phyloP scores from a whole-genome alignment of 2,888 invertebrate genomes.

The Caenorhabditis imperialis region DNA sequence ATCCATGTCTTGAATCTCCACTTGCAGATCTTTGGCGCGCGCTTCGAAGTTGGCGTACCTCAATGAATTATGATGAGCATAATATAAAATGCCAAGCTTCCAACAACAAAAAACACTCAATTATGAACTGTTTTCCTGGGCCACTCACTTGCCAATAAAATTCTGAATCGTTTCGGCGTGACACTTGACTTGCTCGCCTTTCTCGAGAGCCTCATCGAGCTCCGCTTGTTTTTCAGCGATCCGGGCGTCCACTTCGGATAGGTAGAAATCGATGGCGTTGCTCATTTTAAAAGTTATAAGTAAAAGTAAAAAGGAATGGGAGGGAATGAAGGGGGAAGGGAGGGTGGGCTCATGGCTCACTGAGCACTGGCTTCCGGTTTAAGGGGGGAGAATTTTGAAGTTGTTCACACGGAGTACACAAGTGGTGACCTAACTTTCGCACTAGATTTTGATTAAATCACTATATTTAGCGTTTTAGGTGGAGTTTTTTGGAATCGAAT shows the following conservation, averaged over 20 bases:
- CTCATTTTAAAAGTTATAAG: background rate
- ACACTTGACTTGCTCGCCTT: slow-evolving; percentile 22
- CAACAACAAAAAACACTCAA: slow-evolving; percentile 11
- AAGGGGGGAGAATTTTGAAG: too few species aligned
- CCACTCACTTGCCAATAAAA: slow-evolving; percentile 39
- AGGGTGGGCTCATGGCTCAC: background rate
- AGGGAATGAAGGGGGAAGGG: background rate
- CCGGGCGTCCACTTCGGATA: slow-evolving; percentile 42
- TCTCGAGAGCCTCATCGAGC: slow-evolving; percentile 23
- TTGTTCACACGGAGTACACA: too few species aligned
- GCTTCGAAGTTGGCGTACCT: slow-evolving; percentile 44
- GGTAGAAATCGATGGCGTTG: slow-evolving; percentile 45
- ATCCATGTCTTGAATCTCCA: slow-evolving; percentile 33
- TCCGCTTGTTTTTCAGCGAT: slow-evolving; percentile 33
- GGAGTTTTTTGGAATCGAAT: too few species aligned
- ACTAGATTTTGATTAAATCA: too few species aligned
- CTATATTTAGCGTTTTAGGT: too few species aligned
- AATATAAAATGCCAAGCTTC: background rate
- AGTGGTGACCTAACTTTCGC: too few species aligned
- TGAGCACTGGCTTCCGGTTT: background rate
- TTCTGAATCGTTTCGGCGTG: slow-evolving; percentile 42
- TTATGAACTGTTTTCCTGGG: slow-evolving; percentile 2
- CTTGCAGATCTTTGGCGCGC: slow-evolving; percentile 40
- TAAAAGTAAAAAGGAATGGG: background rate
- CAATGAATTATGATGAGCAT: slow-evolving; percentile 2